phyloP scores from a whole-genome alignment of 2,797 vertebrate genomes.

The Acanthornis magna region DNA sequence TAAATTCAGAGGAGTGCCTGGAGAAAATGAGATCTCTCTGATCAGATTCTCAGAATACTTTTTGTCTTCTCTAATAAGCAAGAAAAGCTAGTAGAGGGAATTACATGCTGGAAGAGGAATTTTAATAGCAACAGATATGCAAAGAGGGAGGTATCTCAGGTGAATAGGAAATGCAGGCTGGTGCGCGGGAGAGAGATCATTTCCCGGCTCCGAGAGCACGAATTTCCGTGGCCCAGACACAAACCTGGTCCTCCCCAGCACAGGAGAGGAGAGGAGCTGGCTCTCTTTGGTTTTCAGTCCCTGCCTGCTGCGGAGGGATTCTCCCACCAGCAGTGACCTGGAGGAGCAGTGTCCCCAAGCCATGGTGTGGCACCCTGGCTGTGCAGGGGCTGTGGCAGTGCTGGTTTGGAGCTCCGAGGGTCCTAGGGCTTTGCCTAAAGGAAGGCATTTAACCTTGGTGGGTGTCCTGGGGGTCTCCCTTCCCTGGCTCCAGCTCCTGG shows the following conservation, averaged over 20 bases:
- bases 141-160: not conserved
- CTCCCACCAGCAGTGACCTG: rapidly evolving
- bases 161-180: not conserved
- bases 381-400: rapidly evolving
- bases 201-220: not conserved
- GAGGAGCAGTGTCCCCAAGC: not conserved
- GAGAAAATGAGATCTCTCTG: constrained; percentile 48
- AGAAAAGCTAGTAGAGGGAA: not conserved
- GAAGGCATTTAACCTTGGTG: not conserved
- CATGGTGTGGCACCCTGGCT: rapidly evolving
- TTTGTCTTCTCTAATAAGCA: constrained; percentile 48
- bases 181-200: rapidly evolving
- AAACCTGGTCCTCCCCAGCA: not conserved
- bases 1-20: constrained; percentile 50
- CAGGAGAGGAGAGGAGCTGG: rapidly evolving
- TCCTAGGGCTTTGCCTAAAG: rapidly evolving
- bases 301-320: rapidly evolving
- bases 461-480: not conserved
- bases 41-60: constrained; percentile 51
- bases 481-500: not conserved
- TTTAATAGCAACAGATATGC: constrained; percentile 1
- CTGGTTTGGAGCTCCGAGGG: rapidly evolving
- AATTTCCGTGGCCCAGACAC: not conserved
- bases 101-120: not conserved
- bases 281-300: not conserved